These are phyloP conservation scores for Podarcis siculus DNA, from an alignment of 2,797 vertebrate species.

Conservation along the genomic window DNA sequence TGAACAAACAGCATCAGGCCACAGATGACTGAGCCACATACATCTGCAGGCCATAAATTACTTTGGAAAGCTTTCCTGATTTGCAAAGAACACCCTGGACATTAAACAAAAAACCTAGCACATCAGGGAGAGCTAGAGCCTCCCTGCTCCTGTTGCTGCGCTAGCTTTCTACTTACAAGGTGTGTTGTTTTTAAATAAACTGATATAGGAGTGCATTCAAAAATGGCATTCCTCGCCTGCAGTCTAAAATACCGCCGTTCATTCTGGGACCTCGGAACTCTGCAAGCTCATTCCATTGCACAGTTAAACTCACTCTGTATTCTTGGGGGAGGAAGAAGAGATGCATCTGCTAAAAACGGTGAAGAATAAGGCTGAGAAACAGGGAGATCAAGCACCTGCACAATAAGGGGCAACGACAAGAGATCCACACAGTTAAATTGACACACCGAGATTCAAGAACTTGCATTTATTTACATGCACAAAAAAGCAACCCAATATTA, in stretches of 20 bases:
- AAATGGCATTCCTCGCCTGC: not conserved
- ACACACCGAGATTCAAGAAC: not conserved
- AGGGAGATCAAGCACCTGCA: no score
- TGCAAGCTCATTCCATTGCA: not conserved
- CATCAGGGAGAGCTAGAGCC: not conserved
- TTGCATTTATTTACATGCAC: conserved; percentile 32
- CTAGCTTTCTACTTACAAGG: not conserved
- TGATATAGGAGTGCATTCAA: not conserved
- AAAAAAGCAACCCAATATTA: not conserved
- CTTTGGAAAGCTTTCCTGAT: not conserved
- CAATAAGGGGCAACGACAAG: accelerated
- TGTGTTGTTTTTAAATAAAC: not conserved
- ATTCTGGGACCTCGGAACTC: not conserved
- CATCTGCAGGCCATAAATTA: not conserved
- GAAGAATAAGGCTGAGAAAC: no score
- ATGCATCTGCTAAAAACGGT: not conserved
- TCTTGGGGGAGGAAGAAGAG: not conserved
- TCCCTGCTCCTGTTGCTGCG: not conserved
- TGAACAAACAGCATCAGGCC: not conserved
- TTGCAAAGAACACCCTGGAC: not conserved
- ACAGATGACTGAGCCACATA: not conserved
- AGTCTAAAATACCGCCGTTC: not conserved
- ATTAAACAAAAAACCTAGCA: not conserved
- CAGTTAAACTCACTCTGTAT: not conserved
- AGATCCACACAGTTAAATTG: not conserved